Base-by-base conservation (phyloP, 1,140 invertebrate genomes). In the Artemia franciscana region DNA sequence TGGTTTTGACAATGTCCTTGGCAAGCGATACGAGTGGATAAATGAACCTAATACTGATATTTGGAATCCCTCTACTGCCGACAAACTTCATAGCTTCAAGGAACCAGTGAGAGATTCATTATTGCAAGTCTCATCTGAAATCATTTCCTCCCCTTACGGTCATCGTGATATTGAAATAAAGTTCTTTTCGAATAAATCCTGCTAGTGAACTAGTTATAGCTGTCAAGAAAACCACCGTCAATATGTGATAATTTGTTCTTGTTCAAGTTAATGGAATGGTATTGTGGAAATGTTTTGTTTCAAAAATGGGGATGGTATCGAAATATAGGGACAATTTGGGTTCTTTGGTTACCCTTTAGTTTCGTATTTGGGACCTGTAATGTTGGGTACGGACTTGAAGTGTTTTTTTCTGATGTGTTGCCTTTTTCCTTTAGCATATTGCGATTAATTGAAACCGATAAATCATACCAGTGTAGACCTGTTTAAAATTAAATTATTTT, bases 121-220 rank as follows among this genome's bases (percentile, higher is more conserved):
- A 59, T 72, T 83, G 60, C 79, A 84, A 69, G 82, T 86, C n/a
- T 84, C 82, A 0, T 84, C 84, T 15, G 81, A 85, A 67, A 85
- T 86, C 62, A 81, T 85, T 27, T 84, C 83, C 23, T 85, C 84
- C 62, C 78, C 79, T 58, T 58, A 84, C 69, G 84, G 83, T 4
- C 83, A 85, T 68, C 75, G 83, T 58, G 84, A 85, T 70, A 72
- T 85, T 66, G 84, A 86, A 72, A 86, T 85, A 68, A 84, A 83
- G 68, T 82, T 86, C 71, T 84, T 57, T 59, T 60, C 62, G 4
- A 59, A 62, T 18, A 56, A 12, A 23, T 18, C 26, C n/a, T 59
- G 39, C 39, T 51, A 15, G 12, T 51, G 21, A 51, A 4, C n/a
- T 60, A 18, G 18, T 24, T 24, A 60, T 60, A 24, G 18, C n/a